Conservation (phyloP, 2,797 vertebrate genomes). For the Pelochelys cantorii region DNA sequence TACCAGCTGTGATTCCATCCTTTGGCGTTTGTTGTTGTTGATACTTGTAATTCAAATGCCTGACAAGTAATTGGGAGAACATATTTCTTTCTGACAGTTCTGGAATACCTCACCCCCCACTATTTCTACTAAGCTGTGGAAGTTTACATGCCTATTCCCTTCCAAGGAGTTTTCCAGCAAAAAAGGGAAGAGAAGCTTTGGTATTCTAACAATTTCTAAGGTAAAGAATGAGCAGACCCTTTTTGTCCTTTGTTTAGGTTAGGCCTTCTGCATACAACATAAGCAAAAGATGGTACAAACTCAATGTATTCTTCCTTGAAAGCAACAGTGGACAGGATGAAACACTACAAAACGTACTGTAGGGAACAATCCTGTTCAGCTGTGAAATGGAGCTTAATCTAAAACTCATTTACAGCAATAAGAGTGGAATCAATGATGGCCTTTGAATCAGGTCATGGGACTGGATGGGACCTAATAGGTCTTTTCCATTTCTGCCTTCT, state of each 20-base stretch:
- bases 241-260: background rate
- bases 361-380: background rate
- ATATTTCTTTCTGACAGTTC: background rate
- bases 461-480: background rate
- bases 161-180: background rate
- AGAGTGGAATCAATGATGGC: accelerated
- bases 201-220: background rate
- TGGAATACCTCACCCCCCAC: background rate
- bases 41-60: background rate
- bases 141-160: background rate
- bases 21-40: background rate
- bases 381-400: background rate
- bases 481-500: accelerated
- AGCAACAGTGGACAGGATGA: background rate
- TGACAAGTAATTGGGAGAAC: background rate
- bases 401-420: accelerated
- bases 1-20: background rate
- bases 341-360: accelerated
- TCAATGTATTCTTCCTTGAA: background rate
- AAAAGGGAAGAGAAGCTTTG: background rate
- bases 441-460: background rate
- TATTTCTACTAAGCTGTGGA: background rate
- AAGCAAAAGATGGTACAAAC: background rate
- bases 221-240: background rate
- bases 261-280: background rate